Evolutionary conservation across 2,113 vertebrate species (phyloP), one percentile per base, ranked within the genome.

Genomic region (Egretta garzetta): DNA sequence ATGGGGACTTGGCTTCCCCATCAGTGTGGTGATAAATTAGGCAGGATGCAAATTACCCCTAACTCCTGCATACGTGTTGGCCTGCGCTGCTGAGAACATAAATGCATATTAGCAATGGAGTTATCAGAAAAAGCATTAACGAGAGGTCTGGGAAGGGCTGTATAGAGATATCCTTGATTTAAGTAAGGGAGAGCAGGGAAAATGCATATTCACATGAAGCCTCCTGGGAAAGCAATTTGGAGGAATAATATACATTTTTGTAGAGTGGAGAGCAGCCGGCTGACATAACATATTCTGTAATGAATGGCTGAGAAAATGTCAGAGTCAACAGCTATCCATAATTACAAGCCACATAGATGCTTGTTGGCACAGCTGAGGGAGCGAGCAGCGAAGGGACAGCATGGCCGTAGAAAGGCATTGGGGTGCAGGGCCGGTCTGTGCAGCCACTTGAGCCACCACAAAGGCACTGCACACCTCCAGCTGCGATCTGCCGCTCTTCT

Each of bases 181-280:
- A 74, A 90, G 33, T 50, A 23, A 80, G 33, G 60, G 50, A 75
- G 28, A 92, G 23, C 19, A 64, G 39, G 81, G 47, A 33, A 80
- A 94, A 96, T 90, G 73, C 77, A 84, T 94, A 84, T 86, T 90
- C 92, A 76, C 71, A 21, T 1, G 26, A 41, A 74, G 35, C 58
- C 86, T 62, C 77, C 47, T 52, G 67, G 77, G 95, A 87, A 90
- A 84, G 58, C 41, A 83, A 63, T 87, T 84, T 84, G 82, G 76
- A 80, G 93, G 86, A 75, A 63, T 87, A 79, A 79, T 32, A 22
- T 10, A 22, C 4, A 1, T 80, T 95, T 75, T 55, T 50, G 30
- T 10, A 41, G 28, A 10, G 41, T 43, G 59, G 62, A 80, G 56
- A 84, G 86, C 77, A 33, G 41, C 62, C 10, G 4, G 39, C 67